A percentile compares a stretch with the other conserved stretches of the same genome.
Conservation (phyloP, 2,113 vertebrate genomes). For the Lasiurus borealis region DNA sequence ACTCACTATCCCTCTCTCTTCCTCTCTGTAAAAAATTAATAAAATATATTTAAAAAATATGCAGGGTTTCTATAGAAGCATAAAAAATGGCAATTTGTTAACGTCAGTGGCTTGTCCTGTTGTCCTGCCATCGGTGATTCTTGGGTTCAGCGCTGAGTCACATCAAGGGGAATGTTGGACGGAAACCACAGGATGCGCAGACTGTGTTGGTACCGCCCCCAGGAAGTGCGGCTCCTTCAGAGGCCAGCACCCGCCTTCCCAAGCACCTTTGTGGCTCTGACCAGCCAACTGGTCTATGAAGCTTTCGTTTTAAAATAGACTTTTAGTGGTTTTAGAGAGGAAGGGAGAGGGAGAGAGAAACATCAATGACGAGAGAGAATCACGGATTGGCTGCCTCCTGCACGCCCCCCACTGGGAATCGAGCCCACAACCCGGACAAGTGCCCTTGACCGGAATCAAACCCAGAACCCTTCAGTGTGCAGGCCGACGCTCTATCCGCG, state of each 20-base stretch:
- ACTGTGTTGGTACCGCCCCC: background rate
- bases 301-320: too few species aligned
- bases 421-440: too few species aligned
- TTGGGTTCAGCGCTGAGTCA: conserved; percentile 14
- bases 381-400: too few species aligned
- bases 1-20: too few species aligned
- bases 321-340: too few species aligned
- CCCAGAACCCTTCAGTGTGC: too few species aligned
- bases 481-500: too few species aligned
- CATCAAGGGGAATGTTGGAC: background rate
- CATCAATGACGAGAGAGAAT: too few species aligned
- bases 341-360: too few species aligned
- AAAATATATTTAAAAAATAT: background rate
- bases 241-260: background rate
- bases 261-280: background rate
- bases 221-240: background rate
- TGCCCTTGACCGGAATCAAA: too few species aligned
- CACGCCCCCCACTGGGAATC: too few species aligned
- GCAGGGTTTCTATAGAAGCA: background rate
- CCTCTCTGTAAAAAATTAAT: too few species aligned
- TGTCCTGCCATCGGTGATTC: background rate
- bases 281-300: background rate
- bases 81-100: background rate
- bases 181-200: background rate
- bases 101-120: background rate